Evolutionary conservation across 2,797 vertebrate species (phyloP).

Genomic region (Trachops cirrhosus): DNA sequence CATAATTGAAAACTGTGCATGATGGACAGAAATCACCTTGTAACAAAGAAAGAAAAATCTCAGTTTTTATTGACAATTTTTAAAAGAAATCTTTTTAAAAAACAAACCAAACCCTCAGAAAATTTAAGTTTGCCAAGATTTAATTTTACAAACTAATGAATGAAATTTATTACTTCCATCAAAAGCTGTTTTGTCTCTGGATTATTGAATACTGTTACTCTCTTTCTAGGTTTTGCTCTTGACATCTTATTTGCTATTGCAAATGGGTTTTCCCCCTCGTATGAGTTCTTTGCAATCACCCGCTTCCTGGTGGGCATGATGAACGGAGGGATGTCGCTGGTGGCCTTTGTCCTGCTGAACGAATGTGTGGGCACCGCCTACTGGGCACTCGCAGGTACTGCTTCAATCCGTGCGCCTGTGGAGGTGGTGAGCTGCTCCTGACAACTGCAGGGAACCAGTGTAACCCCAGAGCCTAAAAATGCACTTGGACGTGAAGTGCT

Average conservation of each 20-base stretch:
- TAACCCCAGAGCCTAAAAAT: background rate
- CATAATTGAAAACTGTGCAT: background rate
- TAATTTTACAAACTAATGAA: background rate
- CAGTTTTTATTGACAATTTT: background rate
- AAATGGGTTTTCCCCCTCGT: slow-evolving; percentile 85
- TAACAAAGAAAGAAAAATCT: slow-evolving; percentile 22
- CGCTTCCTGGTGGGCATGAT: slow-evolving; percentile 87
- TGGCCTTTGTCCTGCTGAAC: slow-evolving; percentile 87
- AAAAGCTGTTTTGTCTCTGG: slow-evolving; percentile 11
- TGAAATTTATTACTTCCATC: slow-evolving; percentile 26
- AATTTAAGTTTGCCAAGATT: slow-evolving; percentile 9
- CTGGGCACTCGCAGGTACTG: slow-evolving; percentile 87
- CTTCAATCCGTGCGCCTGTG: background rate
- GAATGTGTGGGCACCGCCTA: slow-evolving; percentile 87
- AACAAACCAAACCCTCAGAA: background rate
- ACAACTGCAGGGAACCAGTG: background rate
- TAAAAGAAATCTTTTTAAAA: background rate
- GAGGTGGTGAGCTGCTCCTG: background rate
- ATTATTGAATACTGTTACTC: slow-evolving; percentile 57
- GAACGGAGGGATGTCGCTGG: slow-evolving; percentile 88
- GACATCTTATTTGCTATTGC: slow-evolving; percentile 86
- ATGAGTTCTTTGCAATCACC: slow-evolving; percentile 83
- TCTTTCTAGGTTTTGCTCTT: slow-evolving; percentile 84
- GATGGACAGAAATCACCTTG: background rate
- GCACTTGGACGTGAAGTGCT: background rate